Evolutionary conservation across 2,888 invertebrate species (phyloP).

Genomic region (Hemistola chrysoprasaria): DNA sequence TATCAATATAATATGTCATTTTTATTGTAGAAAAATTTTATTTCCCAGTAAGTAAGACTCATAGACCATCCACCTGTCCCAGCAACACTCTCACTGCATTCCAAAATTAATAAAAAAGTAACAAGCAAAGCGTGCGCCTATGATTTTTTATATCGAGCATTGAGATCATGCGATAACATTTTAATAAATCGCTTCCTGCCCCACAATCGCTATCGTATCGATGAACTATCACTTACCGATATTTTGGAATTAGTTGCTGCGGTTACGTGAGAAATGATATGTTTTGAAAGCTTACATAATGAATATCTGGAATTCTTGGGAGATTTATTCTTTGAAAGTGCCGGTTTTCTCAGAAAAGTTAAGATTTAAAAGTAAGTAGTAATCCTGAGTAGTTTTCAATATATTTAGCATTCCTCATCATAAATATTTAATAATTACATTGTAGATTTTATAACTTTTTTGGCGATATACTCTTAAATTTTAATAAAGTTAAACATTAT

Average conservation of each 20-base stretch:
- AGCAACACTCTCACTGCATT: constrained; percentile 34
- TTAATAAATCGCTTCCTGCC: constrained; percentile 74
- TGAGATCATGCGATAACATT: constrained; percentile 62
- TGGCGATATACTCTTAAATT: too few species aligned
- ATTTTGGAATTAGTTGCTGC: constrained; percentile 12
- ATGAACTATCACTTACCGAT: constrained; percentile 21
- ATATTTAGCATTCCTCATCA: too few species aligned
- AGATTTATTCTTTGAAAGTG: too few species aligned
- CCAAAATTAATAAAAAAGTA: constrained; percentile 35
- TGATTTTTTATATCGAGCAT: constrained; percentile 51
- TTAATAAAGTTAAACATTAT: too few species aligned
- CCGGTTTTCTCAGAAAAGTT: too few species aligned
- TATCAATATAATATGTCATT: too few species aligned
- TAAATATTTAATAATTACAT: too few species aligned
- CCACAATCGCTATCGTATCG: constrained; percentile 51
- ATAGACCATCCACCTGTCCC: constrained; percentile 20
- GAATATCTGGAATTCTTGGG: too few species aligned
- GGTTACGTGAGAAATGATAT: neutral
- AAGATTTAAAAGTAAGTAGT: too few species aligned
- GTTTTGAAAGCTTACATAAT: neutral
- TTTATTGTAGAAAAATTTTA: too few species aligned
- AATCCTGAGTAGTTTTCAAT: too few species aligned
- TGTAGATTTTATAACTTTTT: too few species aligned
- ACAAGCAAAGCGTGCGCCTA: constrained; percentile 34
- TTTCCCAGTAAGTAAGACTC: constrained; percentile 3